Evolutionary conservation across 2,113 vertebrate species (phyloP).

Genomic region (Octodon degus): DNA sequence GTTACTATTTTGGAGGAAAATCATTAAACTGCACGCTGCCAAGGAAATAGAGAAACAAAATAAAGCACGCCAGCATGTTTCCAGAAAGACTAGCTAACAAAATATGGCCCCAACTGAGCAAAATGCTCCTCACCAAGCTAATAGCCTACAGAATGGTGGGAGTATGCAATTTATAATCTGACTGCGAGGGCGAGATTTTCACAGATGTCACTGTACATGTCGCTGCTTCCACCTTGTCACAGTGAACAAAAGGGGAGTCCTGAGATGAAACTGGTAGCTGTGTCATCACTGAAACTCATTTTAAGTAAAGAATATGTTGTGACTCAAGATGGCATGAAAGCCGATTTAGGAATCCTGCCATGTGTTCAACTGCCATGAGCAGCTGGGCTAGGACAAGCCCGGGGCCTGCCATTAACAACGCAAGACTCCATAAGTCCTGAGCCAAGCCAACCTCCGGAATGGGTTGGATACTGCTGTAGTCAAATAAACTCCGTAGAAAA

Average conservation of each 20-base stretch:
- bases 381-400: not conserved
- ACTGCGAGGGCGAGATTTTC: not conserved
- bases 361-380: conserved; percentile 7
- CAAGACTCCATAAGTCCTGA: not conserved
- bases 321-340: conserved; percentile 19
- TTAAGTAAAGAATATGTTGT: conserved; percentile 13
- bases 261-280: conserved; percentile 15
- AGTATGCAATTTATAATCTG: conserved; percentile 15
- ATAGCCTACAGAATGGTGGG: not conserved
- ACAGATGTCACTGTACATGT: conserved; percentile 46
- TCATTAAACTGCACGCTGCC: conserved; percentile 51
- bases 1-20: conserved; percentile 63
- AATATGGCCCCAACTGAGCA: not conserved
- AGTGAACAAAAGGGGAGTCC: conserved; percentile 34
- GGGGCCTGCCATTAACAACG: not conserved
- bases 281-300: conserved; percentile 18
- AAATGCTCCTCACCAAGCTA: conserved; percentile 40
- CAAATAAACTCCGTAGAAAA: conserved; percentile 23
- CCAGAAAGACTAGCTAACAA: conserved; percentile 38
- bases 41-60: conserved; percentile 58
- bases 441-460: not conserved
- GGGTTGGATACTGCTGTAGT: not conserved
- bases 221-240: not conserved
- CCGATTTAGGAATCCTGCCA: not conserved
- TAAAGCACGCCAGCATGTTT: conserved; percentile 45